Percentiles rank a stretch among this genome's conserved stretches.
Evolutionary conservation across 2,888 invertebrate genomes (phyloP).

Genomic region (Philonicus albiceps): DNA sequence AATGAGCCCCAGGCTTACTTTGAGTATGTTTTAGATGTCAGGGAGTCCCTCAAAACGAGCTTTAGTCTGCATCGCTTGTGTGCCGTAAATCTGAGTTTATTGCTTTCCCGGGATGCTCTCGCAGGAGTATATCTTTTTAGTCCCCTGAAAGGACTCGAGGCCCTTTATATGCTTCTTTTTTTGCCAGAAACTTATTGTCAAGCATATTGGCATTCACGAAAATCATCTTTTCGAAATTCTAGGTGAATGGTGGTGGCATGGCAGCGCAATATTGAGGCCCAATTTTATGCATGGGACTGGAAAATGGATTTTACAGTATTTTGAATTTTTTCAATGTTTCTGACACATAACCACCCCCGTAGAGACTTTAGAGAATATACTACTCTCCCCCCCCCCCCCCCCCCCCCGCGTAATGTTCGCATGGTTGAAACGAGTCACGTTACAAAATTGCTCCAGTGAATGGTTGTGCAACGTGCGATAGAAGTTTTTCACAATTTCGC

Average conservation of each 20-base stretch:
- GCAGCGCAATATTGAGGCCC: background rate
- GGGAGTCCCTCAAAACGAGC: background rate
- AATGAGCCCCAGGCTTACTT: background rate
- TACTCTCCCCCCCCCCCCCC: too few species aligned
- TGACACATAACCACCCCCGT: background rate
- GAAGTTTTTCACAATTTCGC: background rate
- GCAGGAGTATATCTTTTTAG: background rate
- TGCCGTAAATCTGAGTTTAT: slow-evolving; percentile 26
- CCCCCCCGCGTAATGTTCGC: background rate
- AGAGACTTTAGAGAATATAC: background rate
- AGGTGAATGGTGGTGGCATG: background rate
- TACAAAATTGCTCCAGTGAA: background rate
- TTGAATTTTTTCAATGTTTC: background rate
- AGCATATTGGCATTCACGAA: slow-evolving; percentile 24
- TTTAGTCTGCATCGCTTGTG: background rate
- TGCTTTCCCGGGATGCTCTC: background rate
- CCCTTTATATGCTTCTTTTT: slow-evolving; percentile 8
- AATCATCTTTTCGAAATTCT: slow-evolving; percentile 8
- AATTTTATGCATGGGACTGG: background rate
- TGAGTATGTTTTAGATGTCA: background rate
- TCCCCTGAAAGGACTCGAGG: background rate
- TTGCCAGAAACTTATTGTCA: slow-evolving; percentile 25
- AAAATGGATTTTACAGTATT: background rate
- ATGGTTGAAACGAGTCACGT: background rate
- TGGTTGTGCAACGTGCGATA: background rate